Evolutionary conservation across 2,113 vertebrate genomes (phyloP).

Genomic region (Larimichthys polyactis): DNA sequence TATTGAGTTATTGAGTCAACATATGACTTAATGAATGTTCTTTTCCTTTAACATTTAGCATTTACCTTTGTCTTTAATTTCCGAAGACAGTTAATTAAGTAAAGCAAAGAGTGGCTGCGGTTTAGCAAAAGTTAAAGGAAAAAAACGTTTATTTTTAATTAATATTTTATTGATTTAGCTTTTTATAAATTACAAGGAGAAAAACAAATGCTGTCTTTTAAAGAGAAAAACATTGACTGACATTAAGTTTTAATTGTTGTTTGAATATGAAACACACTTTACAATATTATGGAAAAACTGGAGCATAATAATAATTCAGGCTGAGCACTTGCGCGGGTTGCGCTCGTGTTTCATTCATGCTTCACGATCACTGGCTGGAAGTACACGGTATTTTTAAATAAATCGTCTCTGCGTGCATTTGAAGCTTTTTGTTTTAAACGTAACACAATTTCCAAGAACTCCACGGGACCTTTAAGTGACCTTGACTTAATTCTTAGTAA

Average conservation of each 20-base stretch:
- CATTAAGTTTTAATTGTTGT: background rate
- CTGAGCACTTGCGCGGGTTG: background rate
- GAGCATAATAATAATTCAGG: background rate
- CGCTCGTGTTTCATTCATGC: background rate
- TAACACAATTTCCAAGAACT: background rate
- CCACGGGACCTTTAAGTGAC: background rate
- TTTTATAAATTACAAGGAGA: background rate
- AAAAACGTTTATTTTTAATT: background rate
- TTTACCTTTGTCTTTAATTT: no score
- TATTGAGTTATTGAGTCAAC: no score
- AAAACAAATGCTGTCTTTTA: background rate
- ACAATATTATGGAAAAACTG: background rate
- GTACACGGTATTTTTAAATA: background rate
- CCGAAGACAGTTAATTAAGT: no score
- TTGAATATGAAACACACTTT: background rate
- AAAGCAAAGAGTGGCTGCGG: background rate
- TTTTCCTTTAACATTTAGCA: no score
- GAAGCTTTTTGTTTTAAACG: background rate
- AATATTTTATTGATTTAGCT: background rate
- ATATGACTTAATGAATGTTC: no score
- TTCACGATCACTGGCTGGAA: background rate
- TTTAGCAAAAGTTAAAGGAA: background rate
- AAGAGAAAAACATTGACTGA: background rate
- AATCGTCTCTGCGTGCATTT: background rate
- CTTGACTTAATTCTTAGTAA: background rate